Evolutionary conservation across 2,888 invertebrate genomes (phyloP).

Genomic region (Lasioglossum marginatum): DNA sequence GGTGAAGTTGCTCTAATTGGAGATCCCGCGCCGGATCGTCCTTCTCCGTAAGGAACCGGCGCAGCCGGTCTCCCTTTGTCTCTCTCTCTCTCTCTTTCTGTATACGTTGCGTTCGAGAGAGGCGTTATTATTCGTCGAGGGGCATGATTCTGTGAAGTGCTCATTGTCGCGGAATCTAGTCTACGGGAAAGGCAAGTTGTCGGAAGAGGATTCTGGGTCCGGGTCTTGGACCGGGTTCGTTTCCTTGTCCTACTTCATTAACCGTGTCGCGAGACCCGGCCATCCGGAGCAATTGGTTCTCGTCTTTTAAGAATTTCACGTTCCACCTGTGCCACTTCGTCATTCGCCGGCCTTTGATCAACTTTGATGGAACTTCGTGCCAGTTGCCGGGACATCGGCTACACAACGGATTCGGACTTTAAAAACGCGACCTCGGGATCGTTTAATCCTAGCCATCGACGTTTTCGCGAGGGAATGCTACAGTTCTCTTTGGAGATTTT

Average conservation of each 20-base stretch:
- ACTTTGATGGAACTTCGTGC: not conserved
- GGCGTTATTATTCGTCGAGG: constrained; percentile 63
- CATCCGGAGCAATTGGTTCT: not conserved
- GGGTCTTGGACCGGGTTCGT: constrained; percentile 24
- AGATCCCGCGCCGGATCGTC: constrained; percentile 59
- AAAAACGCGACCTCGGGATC: not conserved
- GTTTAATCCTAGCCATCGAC: not conserved
- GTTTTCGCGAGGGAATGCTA: not conserved
- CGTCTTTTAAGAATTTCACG: constrained; percentile 6
- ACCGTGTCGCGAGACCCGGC: constrained; percentile 19
- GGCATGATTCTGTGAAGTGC: constrained; percentile 32
- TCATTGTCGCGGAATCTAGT: constrained; percentile 59
- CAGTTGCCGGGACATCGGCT: not conserved
- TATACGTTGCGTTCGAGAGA: constrained; percentile 56
- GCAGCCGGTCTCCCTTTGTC: not conserved
- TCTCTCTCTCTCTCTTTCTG: constrained; percentile 12
- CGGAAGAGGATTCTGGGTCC: constrained; percentile 32
- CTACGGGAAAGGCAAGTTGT: constrained; percentile 43
- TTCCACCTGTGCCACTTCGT: constrained; percentile 17
- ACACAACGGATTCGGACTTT: not conserved
- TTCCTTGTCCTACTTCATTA: constrained; percentile 51
- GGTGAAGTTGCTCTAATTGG: constrained; percentile 68
- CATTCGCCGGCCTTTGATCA: not conserved
- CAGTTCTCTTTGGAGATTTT: not conserved
- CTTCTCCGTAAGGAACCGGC: constrained; percentile 56